Percentiles rank a stretch among this genome's conserved stretches.
Conservation (phyloP, 2,888 invertebrate genomes). For the Drosophila atripex region DNA sequence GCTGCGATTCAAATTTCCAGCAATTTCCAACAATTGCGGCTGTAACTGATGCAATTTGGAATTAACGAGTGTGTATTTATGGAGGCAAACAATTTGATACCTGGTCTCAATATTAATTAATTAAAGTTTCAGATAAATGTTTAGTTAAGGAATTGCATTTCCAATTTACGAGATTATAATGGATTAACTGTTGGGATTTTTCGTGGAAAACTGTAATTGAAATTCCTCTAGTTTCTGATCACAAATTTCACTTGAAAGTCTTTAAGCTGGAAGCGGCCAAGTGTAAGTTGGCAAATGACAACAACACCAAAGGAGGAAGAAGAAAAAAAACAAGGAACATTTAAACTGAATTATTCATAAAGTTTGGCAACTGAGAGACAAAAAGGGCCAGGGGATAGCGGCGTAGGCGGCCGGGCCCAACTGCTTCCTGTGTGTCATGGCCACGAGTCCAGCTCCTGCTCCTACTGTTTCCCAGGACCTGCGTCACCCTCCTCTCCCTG, state of each 20-base stretch:
- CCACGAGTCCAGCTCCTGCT: constrained; percentile 16
- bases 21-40: not conserved
- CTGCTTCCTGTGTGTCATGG: constrained; percentile 56
- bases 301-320: constrained; percentile 15
- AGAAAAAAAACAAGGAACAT: constrained; percentile 38
- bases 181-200: not conserved
- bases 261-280: constrained; percentile 20
- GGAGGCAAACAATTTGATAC: not conserved
- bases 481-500: constrained; percentile 2
- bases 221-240: constrained; percentile 5
- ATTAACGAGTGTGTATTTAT: not conserved
- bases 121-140: not conserved
- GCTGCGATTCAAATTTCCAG: not conserved
- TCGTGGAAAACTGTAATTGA: not conserved
- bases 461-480: not conserved
- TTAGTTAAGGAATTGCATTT: not conserved
- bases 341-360: constrained; percentile 76
- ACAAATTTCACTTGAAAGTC: constrained; percentile 18
- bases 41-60: constrained; percentile 1
- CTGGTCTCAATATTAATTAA: not conserved
- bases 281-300: constrained; percentile 28
- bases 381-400: not conserved
- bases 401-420: constrained; percentile 38
- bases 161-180: not conserved
- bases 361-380: constrained; percentile 43